Evolutionary conservation across 2,888 invertebrate species (phyloP).

Genomic region (Clostera curtula): DNA sequence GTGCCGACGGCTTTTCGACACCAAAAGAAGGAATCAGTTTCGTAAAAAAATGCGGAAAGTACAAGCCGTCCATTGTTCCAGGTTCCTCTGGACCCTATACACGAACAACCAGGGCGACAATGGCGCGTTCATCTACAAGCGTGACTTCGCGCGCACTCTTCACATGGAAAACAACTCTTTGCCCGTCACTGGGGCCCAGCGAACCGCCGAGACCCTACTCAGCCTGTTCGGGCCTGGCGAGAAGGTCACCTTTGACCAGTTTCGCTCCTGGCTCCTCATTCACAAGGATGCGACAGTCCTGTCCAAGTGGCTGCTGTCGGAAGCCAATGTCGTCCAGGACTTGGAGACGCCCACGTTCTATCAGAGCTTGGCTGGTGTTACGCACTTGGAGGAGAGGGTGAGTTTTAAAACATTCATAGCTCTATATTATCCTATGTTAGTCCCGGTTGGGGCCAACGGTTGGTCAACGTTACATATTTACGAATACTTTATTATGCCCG

Average conservation of each 20-base stretch:
- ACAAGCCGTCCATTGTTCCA: constrained; percentile 28
- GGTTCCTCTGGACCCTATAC: constrained; percentile 90
- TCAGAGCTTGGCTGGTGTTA: constrained; percentile 94
- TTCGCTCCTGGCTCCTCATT: constrained; percentile 84
- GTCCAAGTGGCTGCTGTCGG: constrained; percentile 87
- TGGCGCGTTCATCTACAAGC: constrained; percentile 80
- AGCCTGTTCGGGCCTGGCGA: constrained; percentile 56
- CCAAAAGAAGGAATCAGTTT: no score
- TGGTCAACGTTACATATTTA: no score
- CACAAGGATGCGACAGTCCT: constrained; percentile 86
- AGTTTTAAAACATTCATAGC: constrained; percentile 28
- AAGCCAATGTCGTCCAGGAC: constrained; percentile 85
- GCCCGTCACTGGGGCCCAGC: constrained; percentile 42
- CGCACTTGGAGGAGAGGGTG: constrained; percentile 87
- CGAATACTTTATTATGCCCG: no score
- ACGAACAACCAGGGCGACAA: constrained; percentile 83
- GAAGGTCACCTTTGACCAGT: constrained; percentile 81
- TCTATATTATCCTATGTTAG: background rate
- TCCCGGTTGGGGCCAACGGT: no score
- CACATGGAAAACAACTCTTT: constrained; percentile 73
- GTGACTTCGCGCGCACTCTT: constrained; percentile 81
- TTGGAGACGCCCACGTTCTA: constrained; percentile 93
- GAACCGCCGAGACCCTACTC: constrained; percentile 50
- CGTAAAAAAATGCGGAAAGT: background rate
- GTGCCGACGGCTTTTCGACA: no score